A percentile compares a stretch with the other conserved stretches of the same genome.
These are phyloP conservation scores for Perca flavescens DNA, from an alignment of 2,113 vertebrate genomes.

Conservation along the genomic window DNA sequence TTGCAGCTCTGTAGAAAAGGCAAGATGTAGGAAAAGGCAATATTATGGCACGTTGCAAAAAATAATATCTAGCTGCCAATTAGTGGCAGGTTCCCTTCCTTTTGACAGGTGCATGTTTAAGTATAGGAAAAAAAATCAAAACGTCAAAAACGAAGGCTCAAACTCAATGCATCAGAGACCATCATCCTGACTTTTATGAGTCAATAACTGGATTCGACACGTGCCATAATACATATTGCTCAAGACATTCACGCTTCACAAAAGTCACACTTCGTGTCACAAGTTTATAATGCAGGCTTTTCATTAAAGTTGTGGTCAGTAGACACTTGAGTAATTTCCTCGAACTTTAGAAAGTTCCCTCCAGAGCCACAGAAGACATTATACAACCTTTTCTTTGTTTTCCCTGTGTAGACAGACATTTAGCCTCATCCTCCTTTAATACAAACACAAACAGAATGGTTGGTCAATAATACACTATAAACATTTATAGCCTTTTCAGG, in stretches of 20 bases:
- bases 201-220: not conserved
- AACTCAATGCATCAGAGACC: not conserved
- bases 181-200: not conserved
- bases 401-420: not conserved
- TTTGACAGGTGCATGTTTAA: not conserved
- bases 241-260: not conserved
- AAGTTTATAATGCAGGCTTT: not conserved
- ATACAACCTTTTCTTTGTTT: not conserved
- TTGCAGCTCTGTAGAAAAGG: constrained; percentile 33
- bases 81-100: not conserved
- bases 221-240: not conserved
- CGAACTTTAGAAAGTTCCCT: not conserved
- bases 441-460: not conserved
- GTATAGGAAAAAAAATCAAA: not conserved
- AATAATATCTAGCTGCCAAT: not conserved
- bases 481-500: not conserved
- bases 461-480: not conserved
- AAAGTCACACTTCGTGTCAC: not conserved
- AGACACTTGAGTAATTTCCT: not conserved
- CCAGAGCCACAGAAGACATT: not conserved
- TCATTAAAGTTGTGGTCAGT: not conserved
- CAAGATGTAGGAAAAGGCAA: constrained; percentile 8
- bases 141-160: not conserved
- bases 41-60: not conserved
- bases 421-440: not conserved